Evolutionary conservation across 2,113 vertebrate species (phyloP).

Genomic region (Cololabis saira): DNA sequence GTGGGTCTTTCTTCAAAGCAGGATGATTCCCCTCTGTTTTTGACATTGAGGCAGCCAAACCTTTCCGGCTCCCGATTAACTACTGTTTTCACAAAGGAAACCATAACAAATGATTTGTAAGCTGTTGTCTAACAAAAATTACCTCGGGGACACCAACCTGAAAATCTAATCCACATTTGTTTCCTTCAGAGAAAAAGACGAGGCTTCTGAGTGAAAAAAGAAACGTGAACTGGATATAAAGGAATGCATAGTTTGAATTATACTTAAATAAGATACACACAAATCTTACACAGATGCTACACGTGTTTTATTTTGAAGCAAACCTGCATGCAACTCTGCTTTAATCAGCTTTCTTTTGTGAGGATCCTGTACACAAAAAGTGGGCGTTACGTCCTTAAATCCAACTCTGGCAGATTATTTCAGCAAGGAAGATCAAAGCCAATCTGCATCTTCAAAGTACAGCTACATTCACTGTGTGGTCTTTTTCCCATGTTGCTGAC

Average conservation of each 20-base stretch:
- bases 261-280: not conserved
- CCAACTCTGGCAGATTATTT: conserved; percentile 39
- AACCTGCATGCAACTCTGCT: conserved; percentile 1
- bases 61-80: conserved; percentile 74
- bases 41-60: conserved; percentile 63
- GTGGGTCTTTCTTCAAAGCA: conserved; percentile 68
- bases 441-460: conserved; percentile 46
- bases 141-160: conserved; percentile 40
- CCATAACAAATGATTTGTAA: conserved; percentile 68
- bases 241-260: conserved; percentile 9
- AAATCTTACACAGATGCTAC: not conserved
- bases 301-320: not conserved
- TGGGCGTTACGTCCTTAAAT: conserved; percentile 31
- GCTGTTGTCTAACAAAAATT: conserved; percentile 56
- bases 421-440: conserved; percentile 42
- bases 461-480: conserved; percentile 45
- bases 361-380: conserved; percentile 3
- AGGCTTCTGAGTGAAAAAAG: not conserved
- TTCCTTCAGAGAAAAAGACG: conserved; percentile 49
- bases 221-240: not conserved
- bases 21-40: conserved; percentile 74
- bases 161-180: conserved; percentile 61
- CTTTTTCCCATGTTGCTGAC: conserved; percentile 8
- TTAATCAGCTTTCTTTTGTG: not conserved
- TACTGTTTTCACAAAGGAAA: conserved; percentile 73